Evolutionary conservation across 23 tunicate genomes (phyloP).

Genomic region (Oikopleura dioica): DNA sequence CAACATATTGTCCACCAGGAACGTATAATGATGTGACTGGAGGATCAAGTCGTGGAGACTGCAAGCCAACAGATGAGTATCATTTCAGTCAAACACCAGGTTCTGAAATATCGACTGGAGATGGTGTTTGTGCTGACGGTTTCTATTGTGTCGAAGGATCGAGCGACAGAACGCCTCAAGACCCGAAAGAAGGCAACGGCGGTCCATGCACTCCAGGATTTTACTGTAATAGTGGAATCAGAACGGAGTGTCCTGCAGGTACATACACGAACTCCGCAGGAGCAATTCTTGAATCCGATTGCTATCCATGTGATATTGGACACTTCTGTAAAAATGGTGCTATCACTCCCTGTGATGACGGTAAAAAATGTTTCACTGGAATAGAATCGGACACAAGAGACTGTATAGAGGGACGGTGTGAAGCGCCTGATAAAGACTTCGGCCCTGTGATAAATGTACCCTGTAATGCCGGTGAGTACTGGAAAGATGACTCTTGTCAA

Average conservation of each 20-base stretch:
- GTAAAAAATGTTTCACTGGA: not conserved
- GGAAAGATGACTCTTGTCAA: constrained; percentile 36
- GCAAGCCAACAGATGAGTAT: not conserved
- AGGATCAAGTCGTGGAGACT: not conserved
- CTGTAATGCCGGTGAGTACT: too few relatives aligned
- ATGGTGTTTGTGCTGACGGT: not conserved
- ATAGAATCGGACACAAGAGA: not conserved
- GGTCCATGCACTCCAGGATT: not conserved
- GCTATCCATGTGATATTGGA: not conserved
- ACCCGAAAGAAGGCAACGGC: too few relatives aligned
- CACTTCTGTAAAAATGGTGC: not conserved
- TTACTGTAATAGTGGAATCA: not conserved
- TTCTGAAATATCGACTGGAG: not conserved
- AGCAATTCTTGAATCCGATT: not conserved
- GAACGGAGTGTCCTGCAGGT: not conserved
- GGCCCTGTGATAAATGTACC: too few relatives aligned
- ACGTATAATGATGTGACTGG: not conserved
- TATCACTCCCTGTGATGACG: not conserved
- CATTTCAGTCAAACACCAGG: not conserved
- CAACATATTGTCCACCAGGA: not conserved
- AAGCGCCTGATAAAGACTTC: too few relatives aligned
- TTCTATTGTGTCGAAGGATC: not conserved
- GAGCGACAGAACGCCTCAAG: not conserved
- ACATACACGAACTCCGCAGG: not conserved
- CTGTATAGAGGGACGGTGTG: not conserved